Evolutionary conservation across 2,888 invertebrate genomes (phyloP), one percentile per base, ranked within the genome.

Genomic region (Ophioninae sp.): DNA sequence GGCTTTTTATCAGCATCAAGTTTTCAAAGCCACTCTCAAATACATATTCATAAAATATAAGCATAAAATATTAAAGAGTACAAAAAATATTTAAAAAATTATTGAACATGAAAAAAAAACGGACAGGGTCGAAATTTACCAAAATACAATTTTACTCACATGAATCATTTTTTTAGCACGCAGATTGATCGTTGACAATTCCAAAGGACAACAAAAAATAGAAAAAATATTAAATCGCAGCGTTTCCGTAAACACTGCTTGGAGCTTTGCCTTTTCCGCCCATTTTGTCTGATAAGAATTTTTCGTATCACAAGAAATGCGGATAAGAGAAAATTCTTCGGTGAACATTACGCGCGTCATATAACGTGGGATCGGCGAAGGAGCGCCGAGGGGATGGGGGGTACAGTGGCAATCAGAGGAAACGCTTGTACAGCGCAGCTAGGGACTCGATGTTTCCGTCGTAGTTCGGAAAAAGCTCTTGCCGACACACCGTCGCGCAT

Each of bases 301-400:
- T 74, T 71, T 39, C 8, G 64, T 68, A 37, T 81, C 71, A 81
- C 71, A 74, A 81, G 65, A 81, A 78, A 79, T 22, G 56, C 51
- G 51, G 39, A 72, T 68, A 67, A 78, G 71, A 75, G 71, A 81
- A 84, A 79, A 84, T 81, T 79, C 84, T 79, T 75, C 67, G 71
- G 80, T 67, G 61, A 22, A 73, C 67, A 67, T 65, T 72, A 81
- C 71, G 74, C 80, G 78, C 77, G 22, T 79, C 63, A 44, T 59
- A 41, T 65, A 51, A 56, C 10, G 41, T 39, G 37, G 30, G 23
- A 51, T 20, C 44, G 44, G n/a, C 39, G 20, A 75, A 20, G 44
- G 41, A 59, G 44, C 10, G 39, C 23, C n/a, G n/a, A 64, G 3
- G 51, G 3, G 51, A 6, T 7, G 22, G 39, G 17, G 56, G n/a